Percentiles rank a stretch among this genome's conserved stretches.
Evolutionary conservation across 2,113 vertebrate species (phyloP).

Genomic region (Oreotrochilus melanogaster): DNA sequence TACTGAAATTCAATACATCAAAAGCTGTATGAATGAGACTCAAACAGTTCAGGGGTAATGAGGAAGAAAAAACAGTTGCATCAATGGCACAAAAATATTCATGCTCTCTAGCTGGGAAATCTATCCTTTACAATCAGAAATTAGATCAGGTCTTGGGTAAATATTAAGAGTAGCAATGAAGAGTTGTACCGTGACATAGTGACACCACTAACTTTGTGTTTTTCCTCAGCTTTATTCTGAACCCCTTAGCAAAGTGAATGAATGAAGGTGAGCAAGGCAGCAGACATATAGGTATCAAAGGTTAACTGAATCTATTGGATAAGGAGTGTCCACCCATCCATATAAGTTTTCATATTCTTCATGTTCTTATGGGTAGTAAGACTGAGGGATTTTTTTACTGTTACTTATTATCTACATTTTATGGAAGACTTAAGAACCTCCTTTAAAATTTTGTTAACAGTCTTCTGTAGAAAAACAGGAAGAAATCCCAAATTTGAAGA

Average conservation of each 20-base stretch:
- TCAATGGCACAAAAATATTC: neutral
- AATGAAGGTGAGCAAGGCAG: accelerated
- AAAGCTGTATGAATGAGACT: neutral
- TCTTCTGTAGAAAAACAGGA: neutral
- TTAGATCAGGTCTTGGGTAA: neutral
- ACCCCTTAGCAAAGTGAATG: neutral
- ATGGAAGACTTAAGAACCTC: neutral
- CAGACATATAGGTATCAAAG: neutral
- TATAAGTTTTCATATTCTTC: neutral
- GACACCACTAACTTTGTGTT: neutral
- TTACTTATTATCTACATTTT: neutral
- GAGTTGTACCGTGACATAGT: neutral
- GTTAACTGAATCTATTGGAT: neutral
- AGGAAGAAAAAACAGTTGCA: neutral
- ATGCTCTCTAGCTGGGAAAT: neutral
- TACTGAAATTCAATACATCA: neutral
- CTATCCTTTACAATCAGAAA: neutral
- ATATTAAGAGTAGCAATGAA: neutral
- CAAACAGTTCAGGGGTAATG: neutral
- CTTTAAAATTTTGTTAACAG: neutral
- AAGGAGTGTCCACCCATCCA: neutral
- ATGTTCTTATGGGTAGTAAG: neutral
- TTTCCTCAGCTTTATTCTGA: neutral
- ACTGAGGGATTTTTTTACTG: neutral
- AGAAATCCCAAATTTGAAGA: neutral